Conservation (phyloP, 2,888 invertebrate genomes). For the Xestia c-nigrum region DNA sequence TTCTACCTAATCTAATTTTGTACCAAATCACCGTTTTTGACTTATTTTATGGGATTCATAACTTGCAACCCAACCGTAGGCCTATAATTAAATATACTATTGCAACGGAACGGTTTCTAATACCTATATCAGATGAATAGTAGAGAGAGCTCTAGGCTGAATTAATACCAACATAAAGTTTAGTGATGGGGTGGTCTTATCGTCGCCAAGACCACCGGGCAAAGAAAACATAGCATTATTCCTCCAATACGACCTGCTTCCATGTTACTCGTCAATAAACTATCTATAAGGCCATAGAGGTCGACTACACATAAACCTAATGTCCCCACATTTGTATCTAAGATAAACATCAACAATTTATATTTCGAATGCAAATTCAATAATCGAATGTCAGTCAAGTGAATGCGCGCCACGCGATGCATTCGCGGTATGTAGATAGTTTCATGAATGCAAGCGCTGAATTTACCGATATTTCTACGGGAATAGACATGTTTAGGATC, state of each 20-base stretch:
- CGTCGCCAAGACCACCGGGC: constrained; percentile 44
- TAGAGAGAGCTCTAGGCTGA: constrained; percentile 22
- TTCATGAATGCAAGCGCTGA: constrained; percentile 48
- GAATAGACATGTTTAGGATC: constrained; percentile 49
- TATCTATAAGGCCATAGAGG: constrained; percentile 57
- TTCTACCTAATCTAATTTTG: not conserved
- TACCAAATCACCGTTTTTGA: not conserved
- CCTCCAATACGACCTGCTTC: constrained; percentile 44
- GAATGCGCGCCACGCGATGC: constrained; percentile 54
- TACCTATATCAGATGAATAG: constrained; percentile 19
- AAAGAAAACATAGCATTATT: constrained; percentile 27
- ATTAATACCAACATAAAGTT: constrained; percentile 42
- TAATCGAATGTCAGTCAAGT: constrained; percentile 64
- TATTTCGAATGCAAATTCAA: constrained; percentile 61
- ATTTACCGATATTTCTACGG: constrained; percentile 62
- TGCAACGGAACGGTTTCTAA: constrained; percentile 34
- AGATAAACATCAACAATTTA: constrained; percentile 63
- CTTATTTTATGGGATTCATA: constrained; percentile 19
- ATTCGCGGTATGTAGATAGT: constrained; percentile 58
- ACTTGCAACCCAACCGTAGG: constrained; percentile 13
- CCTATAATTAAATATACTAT: constrained; percentile 32
- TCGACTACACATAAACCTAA: constrained; percentile 62
- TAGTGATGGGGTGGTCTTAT: constrained; percentile 33
- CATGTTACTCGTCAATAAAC: constrained; percentile 47
- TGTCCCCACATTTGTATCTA: constrained; percentile 58